phyloP scores from a whole-genome alignment of 2,113 vertebrate species.

The Centrocercus urophasianus region DNA sequence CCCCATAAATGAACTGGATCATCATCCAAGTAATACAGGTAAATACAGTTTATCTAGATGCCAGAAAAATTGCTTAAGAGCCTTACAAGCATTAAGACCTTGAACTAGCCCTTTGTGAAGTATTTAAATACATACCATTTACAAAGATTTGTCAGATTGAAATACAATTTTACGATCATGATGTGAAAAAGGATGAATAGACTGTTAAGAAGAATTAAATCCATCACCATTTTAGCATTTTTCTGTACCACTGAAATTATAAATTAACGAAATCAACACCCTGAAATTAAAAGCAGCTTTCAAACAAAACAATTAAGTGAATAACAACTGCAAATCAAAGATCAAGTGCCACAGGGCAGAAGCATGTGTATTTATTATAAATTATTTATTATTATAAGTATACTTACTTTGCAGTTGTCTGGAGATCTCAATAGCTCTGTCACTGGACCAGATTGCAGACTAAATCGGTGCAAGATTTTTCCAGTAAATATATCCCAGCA shows the following conservation, averaged over 20 bases:
- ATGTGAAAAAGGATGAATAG: neutral
- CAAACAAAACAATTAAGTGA: neutral
- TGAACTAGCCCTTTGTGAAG: neutral
- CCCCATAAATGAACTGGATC: neutral
- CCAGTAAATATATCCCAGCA: slow-evolving; percentile 82
- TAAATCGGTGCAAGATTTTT: slow-evolving; percentile 74
- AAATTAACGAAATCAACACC: neutral
- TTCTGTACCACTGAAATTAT: neutral
- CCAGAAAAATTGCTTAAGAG: neutral
- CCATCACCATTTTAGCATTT: neutral
- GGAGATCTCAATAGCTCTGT: slow-evolving; percentile 71
- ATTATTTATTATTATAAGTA: too few relatives aligned
- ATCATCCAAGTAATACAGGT: neutral
- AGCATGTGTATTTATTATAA: neutral
- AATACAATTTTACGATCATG: neutral
- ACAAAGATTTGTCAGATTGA: neutral
- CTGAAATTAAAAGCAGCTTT: neutral
- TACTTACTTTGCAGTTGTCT: slow-evolving; percentile 77
- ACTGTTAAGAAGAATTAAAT: neutral
- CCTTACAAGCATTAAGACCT: neutral
- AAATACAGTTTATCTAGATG: neutral
- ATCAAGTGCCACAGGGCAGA: neutral
- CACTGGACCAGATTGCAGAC: slow-evolving; percentile 78
- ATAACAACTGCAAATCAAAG: neutral
- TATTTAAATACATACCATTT: neutral